Conservation (phyloP, 2,888 invertebrate species). For the Rhagium mordax region DNA sequence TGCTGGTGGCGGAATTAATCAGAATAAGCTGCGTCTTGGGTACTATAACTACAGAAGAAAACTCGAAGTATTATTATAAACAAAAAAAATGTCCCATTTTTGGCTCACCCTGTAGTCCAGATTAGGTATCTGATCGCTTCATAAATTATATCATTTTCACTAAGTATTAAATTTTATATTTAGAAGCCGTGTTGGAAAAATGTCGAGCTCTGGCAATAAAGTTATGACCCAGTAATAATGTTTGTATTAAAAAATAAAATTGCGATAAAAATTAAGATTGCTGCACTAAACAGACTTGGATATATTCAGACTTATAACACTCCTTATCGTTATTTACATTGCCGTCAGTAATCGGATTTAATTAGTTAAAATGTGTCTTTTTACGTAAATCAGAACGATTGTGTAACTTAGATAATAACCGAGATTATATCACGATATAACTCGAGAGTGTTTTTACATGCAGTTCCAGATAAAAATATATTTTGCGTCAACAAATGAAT, state of each 20-base stretch:
- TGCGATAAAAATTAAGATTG: conserved; percentile 9
- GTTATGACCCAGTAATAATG: conserved; percentile 6
- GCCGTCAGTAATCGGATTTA: neutral
- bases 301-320: neutral
- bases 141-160: neutral
- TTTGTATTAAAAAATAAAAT: conserved; percentile 7
- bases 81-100: no score
- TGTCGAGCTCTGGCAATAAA: neutral
- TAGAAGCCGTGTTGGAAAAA: neutral
- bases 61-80: no score
- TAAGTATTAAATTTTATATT: conserved; percentile 2
- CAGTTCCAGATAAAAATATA: conserved; percentile 19
- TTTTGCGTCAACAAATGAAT: conserved; percentile 8
- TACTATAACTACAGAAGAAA: no score
- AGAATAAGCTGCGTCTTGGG: no score
- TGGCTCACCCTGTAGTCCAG: neutral
- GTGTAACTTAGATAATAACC: neutral
- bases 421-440: conserved; percentile 5
- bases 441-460: neutral
- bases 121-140: neutral
- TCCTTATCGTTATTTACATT: neutral
- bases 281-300: neutral
- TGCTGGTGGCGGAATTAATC: no score
- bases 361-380: neutral
- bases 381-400: neutral